Evolutionary conservation across 2,888 invertebrate genomes (phyloP).

Genomic region (Pelosia muscerda): DNA sequence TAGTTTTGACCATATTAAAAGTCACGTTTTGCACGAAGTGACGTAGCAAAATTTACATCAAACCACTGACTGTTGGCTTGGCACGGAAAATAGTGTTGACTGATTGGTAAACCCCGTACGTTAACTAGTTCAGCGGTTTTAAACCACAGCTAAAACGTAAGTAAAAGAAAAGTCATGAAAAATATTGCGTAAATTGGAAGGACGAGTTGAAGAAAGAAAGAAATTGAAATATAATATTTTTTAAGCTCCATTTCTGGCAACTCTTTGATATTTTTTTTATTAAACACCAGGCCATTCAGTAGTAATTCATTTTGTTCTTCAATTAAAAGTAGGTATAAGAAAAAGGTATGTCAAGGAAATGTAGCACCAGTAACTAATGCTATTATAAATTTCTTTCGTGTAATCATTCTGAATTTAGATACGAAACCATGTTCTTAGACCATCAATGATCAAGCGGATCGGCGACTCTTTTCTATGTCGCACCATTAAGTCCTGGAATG

Average conservation of each 20-base stretch:
- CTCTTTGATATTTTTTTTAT: not conserved
- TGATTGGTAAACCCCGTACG: slow-evolving; percentile 1
- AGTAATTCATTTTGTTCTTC: too few species aligned
- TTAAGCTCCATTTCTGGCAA: not conserved
- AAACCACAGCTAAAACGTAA: slow-evolving; percentile 3
- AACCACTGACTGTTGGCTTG: slow-evolving; percentile 7
- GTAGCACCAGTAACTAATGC: too few species aligned
- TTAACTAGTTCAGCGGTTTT: slow-evolving; percentile 9
- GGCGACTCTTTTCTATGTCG: too few species aligned
- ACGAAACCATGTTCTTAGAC: too few species aligned
- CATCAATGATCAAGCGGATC: too few species aligned
- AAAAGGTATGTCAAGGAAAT: too few species aligned
- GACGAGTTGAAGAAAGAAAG: not conserved
- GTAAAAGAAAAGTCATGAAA: not conserved
- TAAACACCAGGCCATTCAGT: too few species aligned
- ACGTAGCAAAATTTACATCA: not conserved
- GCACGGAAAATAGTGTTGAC: slow-evolving; percentile 6
- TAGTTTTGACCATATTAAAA: not conserved
- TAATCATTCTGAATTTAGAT: too few species aligned
- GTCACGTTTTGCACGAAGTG: not conserved
- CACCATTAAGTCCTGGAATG: too few species aligned
- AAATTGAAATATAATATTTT: not conserved
- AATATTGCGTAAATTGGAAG: not conserved
- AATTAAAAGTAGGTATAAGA: too few species aligned
- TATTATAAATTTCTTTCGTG: too few species aligned